Evolutionary conservation across 2,888 invertebrate species (phyloP), one percentile per base, ranked within the genome.

Genomic region (Xylota segnis): DNA sequence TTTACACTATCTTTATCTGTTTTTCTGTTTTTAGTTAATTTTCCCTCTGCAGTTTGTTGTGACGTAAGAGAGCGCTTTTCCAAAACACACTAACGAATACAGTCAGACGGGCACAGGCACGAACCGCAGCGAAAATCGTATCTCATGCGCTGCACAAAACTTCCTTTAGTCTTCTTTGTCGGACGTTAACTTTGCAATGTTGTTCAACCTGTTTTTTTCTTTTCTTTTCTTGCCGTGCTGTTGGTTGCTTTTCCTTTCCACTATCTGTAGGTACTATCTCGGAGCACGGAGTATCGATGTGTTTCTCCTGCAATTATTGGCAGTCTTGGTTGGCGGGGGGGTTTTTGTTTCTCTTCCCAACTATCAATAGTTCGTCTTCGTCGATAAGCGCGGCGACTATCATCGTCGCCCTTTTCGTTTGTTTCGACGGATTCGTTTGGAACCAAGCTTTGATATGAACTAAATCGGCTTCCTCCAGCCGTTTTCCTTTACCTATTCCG

Each of bases 131-230:
- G 52, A 76, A 68, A 58, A 76, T 66, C 16, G n/a, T 59, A n/a
- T 68, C 32, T 45, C 52, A 59, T 70, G 59, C 47, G 45, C 23
- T 56, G 61, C 23, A 78, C 52, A 50, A 71, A 72, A 83, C 45
- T 79, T 43, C 68, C 54, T 74, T 59, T 23, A 34, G 16, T 37
- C 27, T 63, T 61, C 47, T 56, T 71, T 71, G 75, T 81, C 65
- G 65, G 63, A 84, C 71, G 54, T 81, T 65, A 59, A 76, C 84
- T 76, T 71, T 81, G 71, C 45, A 71, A 81, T 84, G 84, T 81
- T 84, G 84, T 81, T 84, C 65, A 84, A 81, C 84, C 75, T 84
- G 84, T 84, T 84, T 81, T 75, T 70, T 40, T 65, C n/a, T 81
- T 74, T 18, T 40, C n/a, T 56, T 29, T 18, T 40, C 10, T 70